Percentiles rank a stretch among this genome's conserved stretches.
Conservation (phyloP, 2,113 vertebrate genomes). For the Carassius auratus region DNA sequence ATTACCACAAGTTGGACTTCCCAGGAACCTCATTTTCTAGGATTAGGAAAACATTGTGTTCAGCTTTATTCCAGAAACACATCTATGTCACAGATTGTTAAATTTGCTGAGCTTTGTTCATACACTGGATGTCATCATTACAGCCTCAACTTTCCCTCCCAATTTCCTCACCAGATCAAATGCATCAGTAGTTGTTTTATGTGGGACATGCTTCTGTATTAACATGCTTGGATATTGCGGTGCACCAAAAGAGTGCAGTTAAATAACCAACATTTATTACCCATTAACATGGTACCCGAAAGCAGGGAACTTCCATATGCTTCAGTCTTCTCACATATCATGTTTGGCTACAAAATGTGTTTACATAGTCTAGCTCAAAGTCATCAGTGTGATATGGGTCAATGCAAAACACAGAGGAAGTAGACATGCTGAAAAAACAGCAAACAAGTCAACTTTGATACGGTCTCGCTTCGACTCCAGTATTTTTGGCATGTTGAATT, state of each 20-base stretch:
- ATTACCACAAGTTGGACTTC: no score
- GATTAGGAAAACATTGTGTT: constrained; percentile 14
- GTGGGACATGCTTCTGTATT: constrained; percentile 63
- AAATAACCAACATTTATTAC: constrained; percentile 59
- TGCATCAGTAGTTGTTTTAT: constrained; percentile 47
- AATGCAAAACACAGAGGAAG: constrained; percentile 16
- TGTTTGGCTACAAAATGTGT: constrained; percentile 43
- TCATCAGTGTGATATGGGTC: constrained; percentile 47
- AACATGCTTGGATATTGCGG: constrained; percentile 56
- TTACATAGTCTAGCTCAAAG: constrained; percentile 49
- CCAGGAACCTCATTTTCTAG: neutral
- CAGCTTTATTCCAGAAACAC: neutral
- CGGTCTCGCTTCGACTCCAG: neutral
- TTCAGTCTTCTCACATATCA: constrained; percentile 56
- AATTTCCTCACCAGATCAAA: constrained; percentile 52
- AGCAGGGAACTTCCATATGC: constrained; percentile 63
- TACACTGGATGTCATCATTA: constrained; percentile 54
- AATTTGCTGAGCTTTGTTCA: constrained; percentile 42
- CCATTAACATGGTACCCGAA: constrained; percentile 59
- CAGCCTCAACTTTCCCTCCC: constrained; percentile 38
- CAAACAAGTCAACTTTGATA: constrained; percentile 8
- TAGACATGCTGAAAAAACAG: neutral
- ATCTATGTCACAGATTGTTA: neutral
- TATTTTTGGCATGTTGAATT: neutral
- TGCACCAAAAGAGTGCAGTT: constrained; percentile 60